Conservation (phyloP, 1,140 invertebrate species). For the Drosophila nannoptera region DNA sequence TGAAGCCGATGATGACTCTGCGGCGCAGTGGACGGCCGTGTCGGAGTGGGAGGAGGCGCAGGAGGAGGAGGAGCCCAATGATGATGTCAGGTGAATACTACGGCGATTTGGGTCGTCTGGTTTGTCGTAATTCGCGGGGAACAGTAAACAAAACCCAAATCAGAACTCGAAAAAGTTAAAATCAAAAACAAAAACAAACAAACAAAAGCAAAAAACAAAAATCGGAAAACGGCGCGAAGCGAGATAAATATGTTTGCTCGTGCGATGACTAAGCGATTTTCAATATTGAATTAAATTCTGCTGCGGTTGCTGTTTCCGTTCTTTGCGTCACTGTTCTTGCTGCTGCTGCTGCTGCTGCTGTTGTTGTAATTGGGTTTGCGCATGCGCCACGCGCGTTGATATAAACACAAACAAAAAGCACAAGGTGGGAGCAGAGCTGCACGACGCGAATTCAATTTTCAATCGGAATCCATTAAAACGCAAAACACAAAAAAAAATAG, state of each 20-base stretch:
- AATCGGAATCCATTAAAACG: conserved; percentile 5
- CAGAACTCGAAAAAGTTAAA: conserved; percentile 18
- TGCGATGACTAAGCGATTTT: conserved; percentile 26
- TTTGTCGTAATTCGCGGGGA: neutral
- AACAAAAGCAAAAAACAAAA: neutral
- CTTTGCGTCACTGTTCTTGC: conserved; percentile 3
- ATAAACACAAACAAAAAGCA: neutral
- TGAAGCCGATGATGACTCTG: conserved; percentile 7
- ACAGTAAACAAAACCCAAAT: neutral
- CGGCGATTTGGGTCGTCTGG: conserved; percentile 34
- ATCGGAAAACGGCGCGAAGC: neutral
- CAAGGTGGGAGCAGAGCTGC: conserved; percentile 5
- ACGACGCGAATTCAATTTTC: conserved; percentile 1
- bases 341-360: neutral
- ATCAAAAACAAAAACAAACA: neutral
- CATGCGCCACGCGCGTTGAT: conserved; percentile 28
- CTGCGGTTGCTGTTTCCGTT: conserved; percentile 1
- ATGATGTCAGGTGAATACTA: conserved; percentile 61
- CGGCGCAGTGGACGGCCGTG: neutral
- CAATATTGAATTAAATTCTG: conserved; percentile 17
- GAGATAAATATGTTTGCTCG: conserved; percentile 23
- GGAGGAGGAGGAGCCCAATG: conserved; percentile 11
- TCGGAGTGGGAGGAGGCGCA: too few species aligned
- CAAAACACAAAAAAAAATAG: neutral
- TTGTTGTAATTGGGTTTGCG: conserved; percentile 9